Percentiles rank a stretch among this genome's conserved stretches.
Evolutionary conservation across 2,888 invertebrate genomes (phyloP).

Genomic region (Sphaerophoria rueppellii): DNA sequence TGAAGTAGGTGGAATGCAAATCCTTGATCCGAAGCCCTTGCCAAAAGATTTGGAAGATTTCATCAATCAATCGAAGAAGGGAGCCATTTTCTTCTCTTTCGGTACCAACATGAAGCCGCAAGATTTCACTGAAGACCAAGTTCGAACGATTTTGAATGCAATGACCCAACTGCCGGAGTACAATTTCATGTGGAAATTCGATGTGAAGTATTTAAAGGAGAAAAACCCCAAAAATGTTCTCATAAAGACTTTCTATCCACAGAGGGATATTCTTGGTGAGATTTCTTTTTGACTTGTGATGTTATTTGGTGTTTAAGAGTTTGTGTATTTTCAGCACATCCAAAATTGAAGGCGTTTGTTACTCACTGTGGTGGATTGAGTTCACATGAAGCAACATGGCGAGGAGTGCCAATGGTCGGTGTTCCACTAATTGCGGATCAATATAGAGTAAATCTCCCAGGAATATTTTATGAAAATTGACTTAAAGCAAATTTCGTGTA

Average conservation of each 20-base stretch:
- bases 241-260: constrained; percentile 66
- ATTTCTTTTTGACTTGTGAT: not conserved
- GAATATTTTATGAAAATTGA: not conserved
- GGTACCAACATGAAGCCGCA: constrained; percentile 77
- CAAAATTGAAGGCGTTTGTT: constrained; percentile 77
- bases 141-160: constrained; percentile 60
- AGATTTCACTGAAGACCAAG: constrained; percentile 45
- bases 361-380: constrained; percentile 79
- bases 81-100: constrained; percentile 79
- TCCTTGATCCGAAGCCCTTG: constrained; percentile 76
- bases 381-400: constrained; percentile 77
- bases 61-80: constrained; percentile 76
- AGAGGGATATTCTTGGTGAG: constrained; percentile 77
- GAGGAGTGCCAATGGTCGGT: constrained; percentile 78
- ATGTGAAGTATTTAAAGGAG: constrained; percentile 46
- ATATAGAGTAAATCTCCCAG: constrained; percentile 60
- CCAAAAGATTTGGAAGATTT: constrained; percentile 76
- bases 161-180: constrained; percentile 77
- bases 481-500: not conserved
- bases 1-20: constrained; percentile 80
- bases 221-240: constrained; percentile 75
- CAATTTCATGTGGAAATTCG: constrained; percentile 81
- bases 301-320: not conserved
- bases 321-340: constrained; percentile 74
- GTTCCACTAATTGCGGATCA: constrained; percentile 79